phyloP scores from a whole-genome alignment of 1,140 invertebrate genomes.

The Arion vulgaris region DNA sequence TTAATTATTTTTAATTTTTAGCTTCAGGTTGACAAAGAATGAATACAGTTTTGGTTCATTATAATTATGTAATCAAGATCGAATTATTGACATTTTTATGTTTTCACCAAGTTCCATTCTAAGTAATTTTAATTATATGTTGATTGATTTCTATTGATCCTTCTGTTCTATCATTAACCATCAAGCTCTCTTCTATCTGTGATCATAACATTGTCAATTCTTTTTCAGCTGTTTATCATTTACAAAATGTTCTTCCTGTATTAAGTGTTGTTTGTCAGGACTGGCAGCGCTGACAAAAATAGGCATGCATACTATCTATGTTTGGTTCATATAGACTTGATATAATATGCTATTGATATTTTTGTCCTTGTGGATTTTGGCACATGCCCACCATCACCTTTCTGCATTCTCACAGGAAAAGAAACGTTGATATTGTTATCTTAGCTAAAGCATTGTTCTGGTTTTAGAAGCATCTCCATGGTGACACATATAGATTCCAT shows the following conservation, averaged over 20 bases:
- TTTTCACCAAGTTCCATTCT: too few relatives aligned
- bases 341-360: neutral
- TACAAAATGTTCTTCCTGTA: neutral
- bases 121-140: neutral
- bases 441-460: too few relatives aligned
- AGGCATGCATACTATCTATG: neutral
- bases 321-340: neutral
- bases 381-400: neutral
- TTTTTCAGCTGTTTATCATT: neutral
- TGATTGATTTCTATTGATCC: neutral
- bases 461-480: too few relatives aligned
- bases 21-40: too few relatives aligned
- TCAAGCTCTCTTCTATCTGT: neutral
- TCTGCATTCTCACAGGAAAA: neutral
- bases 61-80: too few relatives aligned
- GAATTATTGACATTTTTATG: too few relatives aligned
- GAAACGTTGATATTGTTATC: too few relatives aligned
- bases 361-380: neutral
- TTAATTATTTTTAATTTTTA: too few relatives aligned
- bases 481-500: too few relatives aligned
- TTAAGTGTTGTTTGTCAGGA: slow-evolving; percentile 1
- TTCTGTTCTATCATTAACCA: neutral
- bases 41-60: too few relatives aligned
- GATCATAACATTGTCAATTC: neutral
- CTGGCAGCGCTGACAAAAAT: slow-evolving; percentile 17